A percentile compares a stretch with the other conserved stretches of the same genome.
These are phyloP conservation scores for Notolepis coatsorum DNA, from an alignment of 2,797 vertebrate genomes.

Conservation along the genomic window DNA sequence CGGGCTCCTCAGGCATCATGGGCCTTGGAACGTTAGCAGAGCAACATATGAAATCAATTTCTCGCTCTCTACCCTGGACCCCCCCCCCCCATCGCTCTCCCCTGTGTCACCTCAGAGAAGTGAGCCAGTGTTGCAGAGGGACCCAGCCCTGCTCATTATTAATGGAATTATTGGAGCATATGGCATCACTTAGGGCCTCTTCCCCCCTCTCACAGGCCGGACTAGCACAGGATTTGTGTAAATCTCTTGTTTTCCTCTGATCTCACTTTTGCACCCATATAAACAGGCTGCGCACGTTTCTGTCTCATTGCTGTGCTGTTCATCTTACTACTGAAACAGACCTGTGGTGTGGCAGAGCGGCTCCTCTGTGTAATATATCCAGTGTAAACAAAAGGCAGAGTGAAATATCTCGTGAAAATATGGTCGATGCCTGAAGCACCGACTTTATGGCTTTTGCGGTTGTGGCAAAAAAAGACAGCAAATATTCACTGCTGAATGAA, in stretches of 20 bases:
- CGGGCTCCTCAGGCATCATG: slow-evolving; percentile 37
- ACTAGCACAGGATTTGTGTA: slow-evolving; percentile 65
- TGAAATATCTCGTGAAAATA: slow-evolving; percentile 24
- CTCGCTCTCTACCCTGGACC: slow-evolving; percentile 47
- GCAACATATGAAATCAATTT: slow-evolving; percentile 83
- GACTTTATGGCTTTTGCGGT: slow-evolving; percentile 8
- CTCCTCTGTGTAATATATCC: slow-evolving; percentile 13
- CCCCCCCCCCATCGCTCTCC: slow-evolving; percentile 44
- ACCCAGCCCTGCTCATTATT: slow-evolving; percentile 75
- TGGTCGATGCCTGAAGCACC: not conserved
- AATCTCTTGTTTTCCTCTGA: slow-evolving; percentile 68
- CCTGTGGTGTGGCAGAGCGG: slow-evolving; percentile 24
- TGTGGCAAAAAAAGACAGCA: slow-evolving; percentile 12
- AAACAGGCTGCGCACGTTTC: slow-evolving; percentile 31
- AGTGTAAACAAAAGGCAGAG: slow-evolving; percentile 17
- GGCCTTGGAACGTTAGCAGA: slow-evolving; percentile 50
- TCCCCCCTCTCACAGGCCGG: slow-evolving; percentile 42
- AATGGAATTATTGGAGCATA: slow-evolving; percentile 82
- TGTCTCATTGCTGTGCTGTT: slow-evolving; percentile 3
- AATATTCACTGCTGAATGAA: not conserved
- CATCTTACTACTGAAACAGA: slow-evolving; percentile 3
- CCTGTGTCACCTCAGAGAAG: slow-evolving; percentile 80
- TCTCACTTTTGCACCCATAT: slow-evolving; percentile 42
- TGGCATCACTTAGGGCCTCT: slow-evolving; percentile 79
- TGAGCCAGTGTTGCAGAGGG: slow-evolving; percentile 72